A percentile compares a stretch with the other conserved stretches of the same genome.
These are phyloP conservation scores for Dolomedes plantarius DNA, from an alignment of 2,888 invertebrate species.

Conservation along the genomic window DNA sequence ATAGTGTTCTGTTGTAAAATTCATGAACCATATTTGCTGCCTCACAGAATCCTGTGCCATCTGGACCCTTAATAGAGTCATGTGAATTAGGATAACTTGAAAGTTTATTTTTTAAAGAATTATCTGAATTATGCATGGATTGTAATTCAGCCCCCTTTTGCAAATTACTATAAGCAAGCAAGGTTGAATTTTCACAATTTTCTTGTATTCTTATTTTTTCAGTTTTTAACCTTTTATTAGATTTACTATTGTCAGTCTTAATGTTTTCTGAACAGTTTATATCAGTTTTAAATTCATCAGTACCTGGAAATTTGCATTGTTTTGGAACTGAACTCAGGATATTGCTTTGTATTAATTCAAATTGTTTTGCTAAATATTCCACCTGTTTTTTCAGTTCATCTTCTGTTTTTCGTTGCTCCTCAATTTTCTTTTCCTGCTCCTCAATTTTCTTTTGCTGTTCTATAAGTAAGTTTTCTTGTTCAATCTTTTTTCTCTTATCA, in stretches of 20 bases:
- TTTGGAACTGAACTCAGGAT: neutral
- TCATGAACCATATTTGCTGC: constrained; percentile 33
- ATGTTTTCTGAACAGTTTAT: too few species aligned
- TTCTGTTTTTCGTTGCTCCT: constrained; percentile 9
- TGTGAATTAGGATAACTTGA: too few species aligned
- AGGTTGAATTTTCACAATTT: too few species aligned
- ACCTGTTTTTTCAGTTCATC: constrained; percentile 4
- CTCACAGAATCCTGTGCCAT: neutral
- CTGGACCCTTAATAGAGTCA: too few species aligned
- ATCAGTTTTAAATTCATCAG: too few species aligned
- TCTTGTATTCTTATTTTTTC: too few species aligned
- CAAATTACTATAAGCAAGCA: too few species aligned
- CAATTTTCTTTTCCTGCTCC: constrained; percentile 8
- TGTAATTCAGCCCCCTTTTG: too few species aligned
- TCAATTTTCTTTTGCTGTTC: constrained; percentile 14
- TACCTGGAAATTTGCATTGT: neutral
- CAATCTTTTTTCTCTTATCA: constrained; percentile 1
- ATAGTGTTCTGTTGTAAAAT: constrained; percentile 36
- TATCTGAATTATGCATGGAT: too few species aligned
- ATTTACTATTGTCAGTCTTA: too few species aligned
- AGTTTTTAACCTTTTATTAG: too few species aligned
- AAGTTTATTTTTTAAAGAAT: too few species aligned
- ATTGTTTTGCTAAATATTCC: constrained; percentile 8
- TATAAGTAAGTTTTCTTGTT: constrained; percentile 22
- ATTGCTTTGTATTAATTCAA: neutral